A percentile compares a stretch with the other conserved stretches of the same genome.
phyloP scores from a whole-genome alignment of 2,113 vertebrate species.

The Brienomyrus brachyistius region DNA sequence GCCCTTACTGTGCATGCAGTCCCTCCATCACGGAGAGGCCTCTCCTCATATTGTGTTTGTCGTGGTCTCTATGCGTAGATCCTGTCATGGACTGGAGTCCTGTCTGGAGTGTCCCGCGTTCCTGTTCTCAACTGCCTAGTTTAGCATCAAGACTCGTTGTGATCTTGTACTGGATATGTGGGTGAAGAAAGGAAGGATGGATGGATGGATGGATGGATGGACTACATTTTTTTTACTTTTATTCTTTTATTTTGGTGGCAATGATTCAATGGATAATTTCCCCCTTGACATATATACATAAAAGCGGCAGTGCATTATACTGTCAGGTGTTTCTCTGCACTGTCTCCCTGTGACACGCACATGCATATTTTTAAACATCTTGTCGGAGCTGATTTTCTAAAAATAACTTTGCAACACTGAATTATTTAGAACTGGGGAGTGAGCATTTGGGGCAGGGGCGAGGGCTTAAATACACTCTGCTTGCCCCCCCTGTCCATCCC shows the following conservation, averaged over 20 bases:
- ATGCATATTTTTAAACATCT: background rate
- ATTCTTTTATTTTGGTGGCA: background rate
- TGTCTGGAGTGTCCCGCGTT: background rate
- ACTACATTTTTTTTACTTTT: slow-evolving; percentile 29
- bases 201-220: background rate
- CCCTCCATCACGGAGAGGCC: background rate
- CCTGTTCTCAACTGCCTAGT: background rate
- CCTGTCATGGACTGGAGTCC: background rate
- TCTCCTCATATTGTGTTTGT: background rate
- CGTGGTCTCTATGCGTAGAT: background rate
- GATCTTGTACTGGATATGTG: background rate
- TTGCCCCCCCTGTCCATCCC: background rate
- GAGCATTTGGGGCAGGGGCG: background rate
- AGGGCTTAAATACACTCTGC: background rate
- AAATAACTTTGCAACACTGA: slow-evolving; percentile 31
- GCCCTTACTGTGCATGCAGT: background rate
- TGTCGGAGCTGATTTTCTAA: slow-evolving; percentile 34
- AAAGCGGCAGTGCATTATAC: background rate
- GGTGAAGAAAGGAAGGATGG: background rate
- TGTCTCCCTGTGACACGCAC: background rate
- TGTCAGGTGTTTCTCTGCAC: background rate
- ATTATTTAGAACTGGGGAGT: slow-evolving; percentile 30
- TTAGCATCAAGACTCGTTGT: background rate
- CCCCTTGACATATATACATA: background rate
- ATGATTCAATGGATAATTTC: background rate